Base-by-base conservation (phyloP, 2,113 vertebrate species). In the Phyllostomus hastatus region DNA sequence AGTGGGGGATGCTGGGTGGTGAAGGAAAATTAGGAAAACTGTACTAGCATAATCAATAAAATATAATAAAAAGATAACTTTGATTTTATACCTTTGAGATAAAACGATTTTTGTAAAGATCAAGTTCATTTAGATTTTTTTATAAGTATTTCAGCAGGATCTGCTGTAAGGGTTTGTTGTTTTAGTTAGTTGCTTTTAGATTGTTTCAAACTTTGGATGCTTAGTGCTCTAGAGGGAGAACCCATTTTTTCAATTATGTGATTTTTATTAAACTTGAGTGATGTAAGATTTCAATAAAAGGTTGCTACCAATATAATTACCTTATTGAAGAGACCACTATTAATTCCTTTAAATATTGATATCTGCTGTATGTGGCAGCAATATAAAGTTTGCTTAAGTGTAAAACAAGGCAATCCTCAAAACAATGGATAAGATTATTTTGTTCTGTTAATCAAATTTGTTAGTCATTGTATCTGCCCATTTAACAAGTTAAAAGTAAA, bases 91-190 rank as follows among this genome's bases (percentile, higher is more conserved):
- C 20, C 54, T 57, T 57, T 57, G 54, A 48, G 96, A 97, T 97
- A 88, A 97, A 98, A 96, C 97, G 98, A 97, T 96, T 98, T 98
- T 97, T 97, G 93, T 97, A 97, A 97, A 97, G 97, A 97, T 96
- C 94, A 97, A 97, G 91, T 7, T 73, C 14, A 73, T 46, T 73
- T 73, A 43, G 70, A 43, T 35, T 28, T 73, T 73, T 73, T 46
- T 2, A 26, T 22, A 94, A 97, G 92, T 95, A 97, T 97, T 96
- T 93, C 97, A 97, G 97, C 95, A 97, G 96, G 92, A 95, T 97
- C 96, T 98, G 98, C 98, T 98, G 97, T 95, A 94, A 54, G 96
- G 95, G 88, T 97, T 95, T 91, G 98, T 93, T 96, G 76, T 66
- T 66, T 66, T 97, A 50, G 90, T 69, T 90, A 61, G 97, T 96